Evolutionary conservation across 2,888 invertebrate species (phyloP).

Genomic region (Brachyptera risi): DNA sequence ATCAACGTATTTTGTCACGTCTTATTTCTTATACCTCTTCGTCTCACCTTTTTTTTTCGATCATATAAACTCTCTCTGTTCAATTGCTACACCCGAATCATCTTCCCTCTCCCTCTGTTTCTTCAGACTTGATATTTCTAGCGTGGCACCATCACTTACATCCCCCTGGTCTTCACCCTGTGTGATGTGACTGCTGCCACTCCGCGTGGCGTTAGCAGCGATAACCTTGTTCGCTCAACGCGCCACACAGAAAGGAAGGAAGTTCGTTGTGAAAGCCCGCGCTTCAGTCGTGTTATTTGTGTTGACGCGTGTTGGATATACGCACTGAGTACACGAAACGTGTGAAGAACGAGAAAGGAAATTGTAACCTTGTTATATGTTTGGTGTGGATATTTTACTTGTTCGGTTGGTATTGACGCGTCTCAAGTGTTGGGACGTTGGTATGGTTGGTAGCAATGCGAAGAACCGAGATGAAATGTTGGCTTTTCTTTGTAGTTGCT

Average conservation of each 20-base stretch:
- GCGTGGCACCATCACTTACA: constrained; percentile 9
- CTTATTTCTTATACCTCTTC: not conserved
- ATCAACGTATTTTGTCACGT: too few relatives aligned
- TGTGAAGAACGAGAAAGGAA: constrained; percentile 11
- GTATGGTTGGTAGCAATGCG: too few relatives aligned
- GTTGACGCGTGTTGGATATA: constrained; percentile 14
- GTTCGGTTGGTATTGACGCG: too few relatives aligned
- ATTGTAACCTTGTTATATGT: constrained; percentile 13
- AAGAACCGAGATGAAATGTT: too few relatives aligned
- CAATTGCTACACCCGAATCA: too few relatives aligned
- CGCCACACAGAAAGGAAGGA: constrained; percentile 16
- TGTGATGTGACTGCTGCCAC: not conserved
- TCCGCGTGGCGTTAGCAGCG: not conserved
- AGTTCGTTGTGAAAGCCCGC: not conserved
- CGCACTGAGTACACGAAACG: constrained; percentile 4
- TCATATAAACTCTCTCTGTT: too few relatives aligned
- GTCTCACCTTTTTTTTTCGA: not conserved
- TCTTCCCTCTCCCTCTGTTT: too few relatives aligned
- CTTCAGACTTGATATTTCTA: constrained; percentile 9
- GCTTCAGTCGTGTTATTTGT: constrained; percentile 1
- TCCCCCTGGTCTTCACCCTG: not conserved
- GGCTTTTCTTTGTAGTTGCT: too few relatives aligned
- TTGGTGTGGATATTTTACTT: not conserved
- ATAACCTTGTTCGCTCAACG: constrained; percentile 16
- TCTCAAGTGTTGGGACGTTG: too few relatives aligned